Evolutionary conservation across 2,113 vertebrate genomes (phyloP).

Genomic region (Heterocephalus glaber): DNA sequence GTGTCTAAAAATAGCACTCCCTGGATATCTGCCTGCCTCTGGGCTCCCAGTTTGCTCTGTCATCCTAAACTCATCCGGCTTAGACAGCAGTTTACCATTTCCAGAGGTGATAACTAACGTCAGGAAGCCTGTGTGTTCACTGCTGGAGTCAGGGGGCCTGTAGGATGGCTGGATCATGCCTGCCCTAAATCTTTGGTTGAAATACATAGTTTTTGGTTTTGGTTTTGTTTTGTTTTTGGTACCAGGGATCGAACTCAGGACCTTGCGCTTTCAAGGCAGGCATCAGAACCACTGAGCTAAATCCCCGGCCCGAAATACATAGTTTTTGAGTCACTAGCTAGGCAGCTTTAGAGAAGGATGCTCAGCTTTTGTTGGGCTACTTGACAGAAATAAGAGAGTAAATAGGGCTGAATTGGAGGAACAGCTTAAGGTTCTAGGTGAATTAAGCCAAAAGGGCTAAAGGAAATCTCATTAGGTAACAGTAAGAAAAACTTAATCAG

Average conservation of each 20-base stretch:
- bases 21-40: not conserved
- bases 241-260: too few species aligned
- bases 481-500: not conserved
- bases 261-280: too few species aligned
- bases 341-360: not conserved
- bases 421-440: not conserved
- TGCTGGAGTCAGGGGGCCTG: not conserved
- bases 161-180: rapidly evolving
- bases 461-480: not conserved
- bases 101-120: not conserved
- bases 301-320: too few species aligned
- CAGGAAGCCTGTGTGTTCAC: not conserved
- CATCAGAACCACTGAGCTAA: too few species aligned
- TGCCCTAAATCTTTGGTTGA: not conserved
- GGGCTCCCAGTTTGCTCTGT: not conserved
- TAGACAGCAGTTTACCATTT: rapidly evolving
- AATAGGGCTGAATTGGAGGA: not conserved
- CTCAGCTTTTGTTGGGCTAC: not conserved
- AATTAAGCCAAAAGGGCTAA: not conserved
- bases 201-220: not conserved
- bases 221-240: too few species aligned
- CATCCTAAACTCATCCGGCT: not conserved
- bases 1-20: not conserved
- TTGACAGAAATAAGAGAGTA: not conserved
- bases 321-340: not conserved